phyloP scores from a whole-genome alignment of 2,797 vertebrate genomes.

The Coccyzus lansbergi region DNA sequence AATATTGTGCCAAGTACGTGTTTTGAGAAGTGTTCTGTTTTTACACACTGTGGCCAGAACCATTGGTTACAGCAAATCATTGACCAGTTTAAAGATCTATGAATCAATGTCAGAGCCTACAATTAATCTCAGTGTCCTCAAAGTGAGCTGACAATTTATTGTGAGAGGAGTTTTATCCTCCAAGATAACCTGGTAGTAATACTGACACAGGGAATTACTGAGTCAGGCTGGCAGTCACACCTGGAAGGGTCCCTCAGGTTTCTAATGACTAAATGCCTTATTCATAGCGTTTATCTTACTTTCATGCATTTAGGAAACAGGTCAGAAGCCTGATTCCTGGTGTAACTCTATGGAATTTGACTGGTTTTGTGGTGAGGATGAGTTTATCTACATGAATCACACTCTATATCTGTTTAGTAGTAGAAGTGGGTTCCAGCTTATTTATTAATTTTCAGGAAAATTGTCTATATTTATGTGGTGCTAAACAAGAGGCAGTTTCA shows the following conservation, averaged over 20 bases:
- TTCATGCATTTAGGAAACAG: neutral
- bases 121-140: neutral
- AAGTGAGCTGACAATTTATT: neutral
- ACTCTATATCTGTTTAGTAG: neutral
- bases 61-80: slow-evolving; percentile 5
- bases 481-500: neutral
- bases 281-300: neutral
- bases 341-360: neutral
- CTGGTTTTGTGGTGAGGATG: neutral
- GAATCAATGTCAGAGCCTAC: slow-evolving; percentile 34
- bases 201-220: neutral
- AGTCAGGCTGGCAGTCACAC: neutral
- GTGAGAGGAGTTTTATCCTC: neutral
- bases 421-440: neutral
- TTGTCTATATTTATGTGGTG: neutral
- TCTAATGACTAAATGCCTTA: neutral
- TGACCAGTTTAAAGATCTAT: neutral
- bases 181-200: neutral
- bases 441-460: neutral
- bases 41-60: neutral
- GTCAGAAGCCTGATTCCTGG: neutral
- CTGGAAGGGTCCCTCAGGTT: neutral
- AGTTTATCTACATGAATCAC: neutral
- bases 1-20: neutral
- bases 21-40: neutral